These are phyloP conservation scores for Pomatostomus ruficeps DNA, from an alignment of 2,113 vertebrate genomes.

Conservation along the genomic window DNA sequence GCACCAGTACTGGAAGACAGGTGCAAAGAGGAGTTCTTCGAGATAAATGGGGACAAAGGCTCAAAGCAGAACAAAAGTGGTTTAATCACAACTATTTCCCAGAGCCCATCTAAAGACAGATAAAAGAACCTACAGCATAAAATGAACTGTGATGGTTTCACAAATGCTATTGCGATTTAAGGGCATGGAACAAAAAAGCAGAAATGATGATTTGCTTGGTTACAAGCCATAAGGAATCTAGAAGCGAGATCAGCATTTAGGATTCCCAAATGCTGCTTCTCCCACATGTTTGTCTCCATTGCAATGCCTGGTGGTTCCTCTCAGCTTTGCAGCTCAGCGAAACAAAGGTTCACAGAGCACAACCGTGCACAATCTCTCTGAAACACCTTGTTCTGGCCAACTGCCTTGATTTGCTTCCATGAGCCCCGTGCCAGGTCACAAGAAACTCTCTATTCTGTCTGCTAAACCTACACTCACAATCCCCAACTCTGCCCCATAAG, in stretches of 20 bases:
- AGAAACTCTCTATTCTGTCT: neutral
- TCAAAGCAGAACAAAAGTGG: neutral
- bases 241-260: neutral
- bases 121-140: neutral
- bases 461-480: neutral
- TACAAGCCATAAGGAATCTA: neutral
- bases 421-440: neutral
- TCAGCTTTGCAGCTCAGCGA: neutral
- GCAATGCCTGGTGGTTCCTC: neutral
- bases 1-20: neutral
- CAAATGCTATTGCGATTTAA: neutral
- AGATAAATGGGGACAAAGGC: neutral
- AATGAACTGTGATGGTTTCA: fast-evolving
- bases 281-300: neutral
- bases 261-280: neutral
- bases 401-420: neutral
- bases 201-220: neutral
- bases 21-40: neutral
- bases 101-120: neutral
- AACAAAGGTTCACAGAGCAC: neutral
- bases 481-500: neutral
- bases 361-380: neutral
- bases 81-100: neutral
- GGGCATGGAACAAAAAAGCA: neutral
- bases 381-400: neutral